Evolutionary conservation across 2,113 vertebrate species (phyloP).

Genomic region (Dipodomys merriami): DNA sequence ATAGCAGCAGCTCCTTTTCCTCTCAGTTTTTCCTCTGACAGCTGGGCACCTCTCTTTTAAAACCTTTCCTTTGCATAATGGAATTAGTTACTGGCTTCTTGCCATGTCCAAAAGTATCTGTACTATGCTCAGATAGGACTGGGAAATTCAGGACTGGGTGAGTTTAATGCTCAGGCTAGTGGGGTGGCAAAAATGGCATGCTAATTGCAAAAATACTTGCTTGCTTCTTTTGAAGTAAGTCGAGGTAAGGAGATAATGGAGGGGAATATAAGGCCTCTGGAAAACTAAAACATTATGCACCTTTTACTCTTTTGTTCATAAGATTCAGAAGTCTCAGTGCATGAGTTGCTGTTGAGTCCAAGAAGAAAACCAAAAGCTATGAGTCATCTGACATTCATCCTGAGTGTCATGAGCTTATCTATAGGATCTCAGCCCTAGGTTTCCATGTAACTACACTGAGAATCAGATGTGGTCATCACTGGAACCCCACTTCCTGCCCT

Average conservation of each 20-base stretch:
- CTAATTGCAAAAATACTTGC: slow-evolving; percentile 39
- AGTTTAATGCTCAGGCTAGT: background rate
- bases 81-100: slow-evolving; percentile 41
- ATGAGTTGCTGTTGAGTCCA: background rate
- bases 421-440: background rate
- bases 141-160: slow-evolving; percentile 33
- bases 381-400: background rate
- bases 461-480: background rate
- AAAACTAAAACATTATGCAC: background rate
- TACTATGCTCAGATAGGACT: slow-evolving; percentile 12
- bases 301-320: slow-evolving; percentile 7
- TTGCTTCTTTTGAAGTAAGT: slow-evolving; percentile 2
- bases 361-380: background rate
- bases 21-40: background rate
- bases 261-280: background rate
- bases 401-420: background rate
- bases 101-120: slow-evolving; percentile 35
- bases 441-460: background rate
- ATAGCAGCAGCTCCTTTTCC: background rate
- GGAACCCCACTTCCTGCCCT: background rate
- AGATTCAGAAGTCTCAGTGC: background rate
- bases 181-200: background rate
- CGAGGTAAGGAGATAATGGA: background rate
- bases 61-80: background rate
- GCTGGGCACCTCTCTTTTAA: background rate